These are phyloP conservation scores for Noturus placidus DNA, from an alignment of 2,113 vertebrate species.

Conservation along the genomic window DNA sequence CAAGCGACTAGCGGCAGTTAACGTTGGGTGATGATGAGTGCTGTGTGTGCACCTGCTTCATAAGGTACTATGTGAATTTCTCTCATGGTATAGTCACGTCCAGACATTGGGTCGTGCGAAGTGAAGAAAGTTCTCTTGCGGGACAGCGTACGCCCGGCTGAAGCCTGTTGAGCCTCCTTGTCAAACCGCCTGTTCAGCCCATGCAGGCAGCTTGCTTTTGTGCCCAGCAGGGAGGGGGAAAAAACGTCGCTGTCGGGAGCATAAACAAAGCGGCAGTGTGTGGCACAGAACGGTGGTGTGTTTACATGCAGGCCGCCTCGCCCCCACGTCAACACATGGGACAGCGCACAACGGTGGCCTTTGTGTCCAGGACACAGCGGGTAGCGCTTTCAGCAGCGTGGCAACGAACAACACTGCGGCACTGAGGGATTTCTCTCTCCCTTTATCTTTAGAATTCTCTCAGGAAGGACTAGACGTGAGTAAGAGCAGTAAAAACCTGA, in stretches of 20 bases:
- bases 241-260: neutral
- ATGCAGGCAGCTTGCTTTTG: neutral
- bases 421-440: neutral
- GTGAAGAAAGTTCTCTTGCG: neutral
- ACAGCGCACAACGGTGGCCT: constrained; percentile 37
- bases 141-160: neutral
- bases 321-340: neutral
- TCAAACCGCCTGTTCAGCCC: neutral
- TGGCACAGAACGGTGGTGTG: constrained; percentile 20
- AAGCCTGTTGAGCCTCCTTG: neutral
- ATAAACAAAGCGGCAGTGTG: constrained; percentile 39
- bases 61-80: neutral
- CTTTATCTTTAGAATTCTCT: neutral
- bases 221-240: neutral
- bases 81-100: neutral
- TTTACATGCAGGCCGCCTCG: constrained; percentile 32
- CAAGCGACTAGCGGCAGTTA: neutral
- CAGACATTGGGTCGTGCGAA: neutral
- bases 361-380: constrained; percentile 39
- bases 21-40: neutral
- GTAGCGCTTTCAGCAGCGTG: neutral
- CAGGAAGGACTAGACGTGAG: neutral
- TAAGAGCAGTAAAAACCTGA: neutral
- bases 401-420: neutral
- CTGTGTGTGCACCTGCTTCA: neutral